Conservation (phyloP, 2,113 vertebrate genomes). For the Urocitellus parryii region DNA sequence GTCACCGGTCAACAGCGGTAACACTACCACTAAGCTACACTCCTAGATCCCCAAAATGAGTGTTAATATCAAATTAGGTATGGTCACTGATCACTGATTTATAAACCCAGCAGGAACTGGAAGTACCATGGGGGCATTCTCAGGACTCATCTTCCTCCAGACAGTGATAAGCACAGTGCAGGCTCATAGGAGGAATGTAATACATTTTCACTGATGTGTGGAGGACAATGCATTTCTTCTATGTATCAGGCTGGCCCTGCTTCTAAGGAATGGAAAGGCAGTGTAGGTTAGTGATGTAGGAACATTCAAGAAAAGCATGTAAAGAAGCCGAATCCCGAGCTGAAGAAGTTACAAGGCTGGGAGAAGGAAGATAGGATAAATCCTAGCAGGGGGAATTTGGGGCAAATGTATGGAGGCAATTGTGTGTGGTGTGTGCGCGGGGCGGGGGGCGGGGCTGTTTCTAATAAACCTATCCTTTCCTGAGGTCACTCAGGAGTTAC, state of each 20-base stretch:
- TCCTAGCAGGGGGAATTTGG: background rate
- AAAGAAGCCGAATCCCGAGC: background rate
- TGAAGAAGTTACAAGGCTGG: background rate
- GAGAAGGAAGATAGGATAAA: background rate
- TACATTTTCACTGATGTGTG: fast-evolving
- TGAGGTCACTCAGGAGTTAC: constrained; percentile 82
- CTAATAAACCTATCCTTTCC: background rate
- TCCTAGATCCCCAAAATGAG: background rate
- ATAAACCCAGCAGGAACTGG: background rate
- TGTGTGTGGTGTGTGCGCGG: background rate
- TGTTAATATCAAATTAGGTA: background rate
- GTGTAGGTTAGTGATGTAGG: background rate
- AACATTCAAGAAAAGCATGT: background rate
- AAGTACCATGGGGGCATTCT: background rate
- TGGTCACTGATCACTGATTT: background rate
- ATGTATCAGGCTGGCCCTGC: background rate
- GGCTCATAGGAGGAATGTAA: background rate
- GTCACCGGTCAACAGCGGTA: no score
- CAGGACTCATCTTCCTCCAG: background rate
- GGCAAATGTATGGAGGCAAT: background rate
- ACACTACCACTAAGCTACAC: background rate
- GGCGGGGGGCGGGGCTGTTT: background rate
- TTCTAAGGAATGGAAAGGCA: background rate
- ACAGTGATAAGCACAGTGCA: background rate
- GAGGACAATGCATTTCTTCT: background rate